Evolutionary conservation across 2,797 vertebrate genomes (phyloP).

Genomic region (Lithobates sylvaticus): DNA sequence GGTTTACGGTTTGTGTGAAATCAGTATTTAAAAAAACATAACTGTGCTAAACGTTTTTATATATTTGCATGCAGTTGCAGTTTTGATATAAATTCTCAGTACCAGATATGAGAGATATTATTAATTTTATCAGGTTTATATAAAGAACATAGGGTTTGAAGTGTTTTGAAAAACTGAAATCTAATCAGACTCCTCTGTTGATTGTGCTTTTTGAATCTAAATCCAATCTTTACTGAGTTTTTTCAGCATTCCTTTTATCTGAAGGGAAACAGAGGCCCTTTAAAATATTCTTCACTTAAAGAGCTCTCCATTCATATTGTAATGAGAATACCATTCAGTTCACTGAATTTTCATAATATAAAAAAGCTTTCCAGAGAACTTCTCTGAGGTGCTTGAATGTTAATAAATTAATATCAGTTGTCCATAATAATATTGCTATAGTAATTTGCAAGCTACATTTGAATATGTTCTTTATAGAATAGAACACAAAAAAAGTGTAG

Average conservation of each 20-base stretch:
- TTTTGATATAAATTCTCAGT: too few species aligned
- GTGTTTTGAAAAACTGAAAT: constrained; percentile 12
- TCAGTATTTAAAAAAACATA: too few species aligned
- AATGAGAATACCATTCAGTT: neutral
- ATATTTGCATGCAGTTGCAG: too few species aligned
- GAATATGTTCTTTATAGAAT: neutral
- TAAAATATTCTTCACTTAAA: neutral
- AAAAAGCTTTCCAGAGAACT: neutral
- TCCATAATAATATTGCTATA: constrained; percentile 3
- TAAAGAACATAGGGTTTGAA: neutral
- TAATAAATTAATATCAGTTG: neutral
- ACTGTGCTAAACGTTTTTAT: too few species aligned
- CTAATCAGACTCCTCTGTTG: neutral
- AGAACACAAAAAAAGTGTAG: too few species aligned
- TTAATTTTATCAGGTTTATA: neutral
- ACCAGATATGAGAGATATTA: neutral
- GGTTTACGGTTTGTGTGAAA: too few species aligned
- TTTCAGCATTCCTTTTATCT: constrained; percentile 4
- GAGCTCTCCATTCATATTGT: constrained; percentile 19
- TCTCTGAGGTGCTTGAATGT: constrained; percentile 12
- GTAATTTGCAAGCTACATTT: neutral
- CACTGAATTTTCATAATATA: constrained; percentile 4
- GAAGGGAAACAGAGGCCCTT: neutral
- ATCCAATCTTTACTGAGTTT: neutral
- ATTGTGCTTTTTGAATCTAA: constrained; percentile 23